A percentile compares a stretch with the other conserved stretches of the same genome.
These are phyloP conservation scores for Lepilemur ruficaudatus DNA, from an alignment of 2,797 vertebrate species.

Conservation along the genomic window DNA sequence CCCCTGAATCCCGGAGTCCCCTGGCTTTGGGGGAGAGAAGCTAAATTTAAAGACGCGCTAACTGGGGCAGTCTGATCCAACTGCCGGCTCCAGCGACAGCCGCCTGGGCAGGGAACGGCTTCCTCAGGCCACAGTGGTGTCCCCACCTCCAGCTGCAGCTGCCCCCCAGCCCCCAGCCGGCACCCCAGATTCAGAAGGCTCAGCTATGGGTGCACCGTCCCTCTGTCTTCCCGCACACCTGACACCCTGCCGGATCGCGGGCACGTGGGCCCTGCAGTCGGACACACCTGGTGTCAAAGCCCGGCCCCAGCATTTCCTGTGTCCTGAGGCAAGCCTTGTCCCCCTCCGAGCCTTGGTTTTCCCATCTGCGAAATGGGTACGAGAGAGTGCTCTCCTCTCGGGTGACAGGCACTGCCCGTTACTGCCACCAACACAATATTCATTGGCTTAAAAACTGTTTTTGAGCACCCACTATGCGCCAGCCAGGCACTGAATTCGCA, in stretches of 20 bases:
- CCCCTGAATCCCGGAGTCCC: neutral
- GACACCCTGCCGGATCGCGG: neutral
- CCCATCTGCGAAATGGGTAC: neutral
- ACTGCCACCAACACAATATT: neutral
- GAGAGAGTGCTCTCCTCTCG: neutral
- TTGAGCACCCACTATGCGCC: neutral
- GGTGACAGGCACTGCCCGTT: neutral
- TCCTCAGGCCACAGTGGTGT: neutral
- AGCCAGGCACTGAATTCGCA: neutral
- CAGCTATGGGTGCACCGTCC: neutral
- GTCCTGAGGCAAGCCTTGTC: neutral
- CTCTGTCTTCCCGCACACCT: neutral
- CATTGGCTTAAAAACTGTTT: neutral
- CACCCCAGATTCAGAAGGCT: neutral
- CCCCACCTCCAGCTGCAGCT: neutral
- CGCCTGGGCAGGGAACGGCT: neutral
- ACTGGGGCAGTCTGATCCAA: constrained; percentile 34
- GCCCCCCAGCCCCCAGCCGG: neutral
- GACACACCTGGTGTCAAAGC: neutral
- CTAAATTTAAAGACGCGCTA: constrained; percentile 70
- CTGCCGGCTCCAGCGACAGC: fast-evolving
- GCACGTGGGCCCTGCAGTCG: no score
- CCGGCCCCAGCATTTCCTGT: neutral
- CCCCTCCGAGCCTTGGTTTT: neutral
- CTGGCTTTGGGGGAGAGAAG: neutral